Evolutionary conservation across 2,113 vertebrate species (phyloP).

Genomic region (Zosterops lateralis): DNA sequence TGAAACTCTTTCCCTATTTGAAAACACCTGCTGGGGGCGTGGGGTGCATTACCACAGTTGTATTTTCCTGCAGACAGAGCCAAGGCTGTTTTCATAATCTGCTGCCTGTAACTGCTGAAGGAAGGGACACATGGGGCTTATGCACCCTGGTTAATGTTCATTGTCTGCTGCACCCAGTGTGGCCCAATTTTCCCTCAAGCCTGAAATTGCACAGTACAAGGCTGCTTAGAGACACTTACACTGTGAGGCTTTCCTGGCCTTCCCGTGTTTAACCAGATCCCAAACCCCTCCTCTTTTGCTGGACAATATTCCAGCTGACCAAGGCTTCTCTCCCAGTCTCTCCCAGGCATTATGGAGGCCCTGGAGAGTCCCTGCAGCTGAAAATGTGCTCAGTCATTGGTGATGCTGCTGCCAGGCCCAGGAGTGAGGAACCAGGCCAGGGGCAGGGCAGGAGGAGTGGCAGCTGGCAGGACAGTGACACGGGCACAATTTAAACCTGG

Average conservation of each 20-base stretch:
- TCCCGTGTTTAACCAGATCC: neutral
- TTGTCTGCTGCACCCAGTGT: fast-evolving
- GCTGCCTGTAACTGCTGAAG: neutral
- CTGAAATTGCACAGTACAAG: neutral
- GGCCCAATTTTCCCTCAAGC: neutral
- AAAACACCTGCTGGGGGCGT: too few species aligned
- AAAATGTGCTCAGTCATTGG: neutral
- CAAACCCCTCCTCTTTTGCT: neutral
- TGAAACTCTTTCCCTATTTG: too few species aligned
- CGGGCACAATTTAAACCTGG: slow-evolving; percentile 5
- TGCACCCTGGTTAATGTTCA: neutral
- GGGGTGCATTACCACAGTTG: too few species aligned
- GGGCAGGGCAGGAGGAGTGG: neutral
- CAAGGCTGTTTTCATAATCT: neutral
- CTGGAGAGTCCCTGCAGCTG: neutral
- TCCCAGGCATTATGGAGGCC: neutral
- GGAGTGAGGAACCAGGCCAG: neutral
- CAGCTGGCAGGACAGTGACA: slow-evolving; percentile 3
- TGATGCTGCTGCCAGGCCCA: neutral
- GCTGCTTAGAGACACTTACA: neutral
- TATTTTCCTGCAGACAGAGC: neutral
- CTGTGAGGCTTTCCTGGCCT: neutral
- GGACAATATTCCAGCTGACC: neutral
- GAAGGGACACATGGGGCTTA: neutral
- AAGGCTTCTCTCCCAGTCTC: neutral